A percentile compares a stretch with the other conserved stretches of the same genome.
These are phyloP conservation scores for Liasis olivaceus DNA, from an alignment of 2,797 vertebrate species.

Conservation along the genomic window DNA sequence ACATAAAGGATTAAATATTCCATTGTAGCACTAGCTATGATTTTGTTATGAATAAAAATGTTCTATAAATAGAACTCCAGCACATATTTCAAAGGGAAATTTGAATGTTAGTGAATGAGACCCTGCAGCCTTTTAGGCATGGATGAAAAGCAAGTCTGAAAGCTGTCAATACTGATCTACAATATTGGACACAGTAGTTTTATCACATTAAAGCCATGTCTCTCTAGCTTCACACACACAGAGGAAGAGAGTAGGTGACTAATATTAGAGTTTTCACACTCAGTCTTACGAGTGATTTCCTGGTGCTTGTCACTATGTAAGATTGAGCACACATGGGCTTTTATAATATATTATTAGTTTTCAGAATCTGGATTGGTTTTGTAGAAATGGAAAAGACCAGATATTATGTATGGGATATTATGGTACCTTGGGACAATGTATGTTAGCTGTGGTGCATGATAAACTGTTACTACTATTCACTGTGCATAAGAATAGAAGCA, in stretches of 20 bases:
- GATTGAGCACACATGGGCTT: constrained; percentile 28
- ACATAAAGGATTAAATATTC: constrained; percentile 56
- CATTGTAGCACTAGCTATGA: constrained; percentile 50
- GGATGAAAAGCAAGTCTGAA: constrained; percentile 9
- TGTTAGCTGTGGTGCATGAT: background rate
- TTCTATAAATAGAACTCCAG: constrained; percentile 41
- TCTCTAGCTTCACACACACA: background rate
- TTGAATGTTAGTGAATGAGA: constrained; percentile 39
- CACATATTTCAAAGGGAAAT: constrained; percentile 49
- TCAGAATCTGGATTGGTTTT: constrained; percentile 13
- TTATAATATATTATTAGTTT: constrained; percentile 17
- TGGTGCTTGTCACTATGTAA: constrained; percentile 4
- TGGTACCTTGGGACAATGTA: background rate
- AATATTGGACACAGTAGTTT: constrained; percentile 52
- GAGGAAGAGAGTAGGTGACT: constrained; percentile 9
- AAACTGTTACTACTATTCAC: background rate
- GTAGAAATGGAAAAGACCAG: background rate
- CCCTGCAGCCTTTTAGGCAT: constrained; percentile 24
- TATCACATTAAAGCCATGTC: constrained; percentile 45
- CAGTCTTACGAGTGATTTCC: background rate
- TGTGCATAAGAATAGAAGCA: background rate
- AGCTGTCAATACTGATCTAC: constrained; percentile 31
- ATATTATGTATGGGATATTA: background rate
- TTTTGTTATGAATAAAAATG: constrained; percentile 57
- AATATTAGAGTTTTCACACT: constrained; percentile 28